These are phyloP conservation scores for Psettodes erumei DNA, from an alignment of 2,113 vertebrate species.

Conservation along the genomic window DNA sequence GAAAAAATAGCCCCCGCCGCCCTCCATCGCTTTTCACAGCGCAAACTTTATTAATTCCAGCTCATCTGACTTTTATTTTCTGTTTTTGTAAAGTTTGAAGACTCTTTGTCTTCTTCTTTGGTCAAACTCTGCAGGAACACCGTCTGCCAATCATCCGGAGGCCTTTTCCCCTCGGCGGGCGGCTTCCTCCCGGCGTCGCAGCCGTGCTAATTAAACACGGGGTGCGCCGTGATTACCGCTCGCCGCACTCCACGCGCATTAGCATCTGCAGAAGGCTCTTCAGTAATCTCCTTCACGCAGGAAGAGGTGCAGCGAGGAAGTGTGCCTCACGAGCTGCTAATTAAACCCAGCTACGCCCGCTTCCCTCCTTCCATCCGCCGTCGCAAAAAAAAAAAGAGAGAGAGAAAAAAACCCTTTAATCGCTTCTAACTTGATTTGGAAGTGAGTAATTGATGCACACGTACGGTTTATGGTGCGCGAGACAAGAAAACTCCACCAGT, in stretches of 20 bases:
- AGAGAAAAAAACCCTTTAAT: conserved; percentile 58
- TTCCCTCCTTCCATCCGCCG: conserved; percentile 38
- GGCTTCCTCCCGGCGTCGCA: conserved; percentile 36
- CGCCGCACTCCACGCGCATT: conserved; percentile 57
- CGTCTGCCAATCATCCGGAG: conserved; percentile 20
- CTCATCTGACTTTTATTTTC: conserved; percentile 19
- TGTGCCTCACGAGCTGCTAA: conserved; percentile 65
- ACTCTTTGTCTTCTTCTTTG: conserved; percentile 33
- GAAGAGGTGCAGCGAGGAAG: conserved; percentile 66
- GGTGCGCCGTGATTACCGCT: conserved; percentile 49
- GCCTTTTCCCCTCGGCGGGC: conserved; percentile 8
- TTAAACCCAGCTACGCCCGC: conserved; percentile 65
- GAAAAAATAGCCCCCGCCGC: no score
- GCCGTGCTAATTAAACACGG: conserved; percentile 67
- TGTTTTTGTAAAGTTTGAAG: background rate
- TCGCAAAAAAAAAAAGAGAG: conserved; percentile 4
- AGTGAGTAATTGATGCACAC: conserved; percentile 56
- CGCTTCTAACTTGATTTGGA: conserved; percentile 68
- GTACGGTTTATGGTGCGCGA: conserved; percentile 59
- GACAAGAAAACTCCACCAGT: conserved; percentile 39
- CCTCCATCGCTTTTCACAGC: background rate
- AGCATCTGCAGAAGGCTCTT: conserved; percentile 67
- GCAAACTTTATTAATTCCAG: no score
- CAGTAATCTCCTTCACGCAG: conserved; percentile 66
- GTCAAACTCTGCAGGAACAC: conserved; percentile 16